Conservation (phyloP, 2,797 vertebrate species). For the Anabas testudineus region DNA sequence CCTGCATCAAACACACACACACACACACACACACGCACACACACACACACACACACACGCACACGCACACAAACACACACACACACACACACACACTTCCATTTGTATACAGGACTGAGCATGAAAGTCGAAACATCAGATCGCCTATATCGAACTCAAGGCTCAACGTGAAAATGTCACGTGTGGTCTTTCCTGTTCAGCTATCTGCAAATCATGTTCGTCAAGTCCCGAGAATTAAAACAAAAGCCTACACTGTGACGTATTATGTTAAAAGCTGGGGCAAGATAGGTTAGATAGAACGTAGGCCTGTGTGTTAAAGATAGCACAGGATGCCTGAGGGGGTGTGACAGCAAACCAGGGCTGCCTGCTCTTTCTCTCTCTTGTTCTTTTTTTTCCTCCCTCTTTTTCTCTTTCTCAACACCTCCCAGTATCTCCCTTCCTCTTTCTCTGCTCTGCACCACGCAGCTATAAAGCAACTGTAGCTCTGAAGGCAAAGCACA, state of each 20-base stretch:
- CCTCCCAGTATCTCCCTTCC: slow-evolving; percentile 51
- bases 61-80: slow-evolving; percentile 5
- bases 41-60: too few species aligned
- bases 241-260: slow-evolving; percentile 54
- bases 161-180: slow-evolving; percentile 14
- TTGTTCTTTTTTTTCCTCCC: slow-evolving; percentile 21
- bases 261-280: slow-evolving; percentile 64
- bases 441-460: slow-evolving; percentile 63
- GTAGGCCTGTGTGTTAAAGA: slow-evolving; percentile 79
- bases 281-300: slow-evolving; percentile 74
- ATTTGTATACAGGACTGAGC: slow-evolving; percentile 18
- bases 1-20: slow-evolving; percentile 15
- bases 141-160: background rate
- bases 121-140: slow-evolving; percentile 31
- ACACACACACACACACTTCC: background rate
- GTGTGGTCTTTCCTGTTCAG: slow-evolving; percentile 14
- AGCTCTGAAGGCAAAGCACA: slow-evolving; percentile 58
- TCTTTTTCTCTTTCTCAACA: slow-evolving; percentile 58
- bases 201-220: slow-evolving; percentile 34
- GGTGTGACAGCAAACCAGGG: slow-evolving; percentile 74
- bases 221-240: slow-evolving; percentile 43
- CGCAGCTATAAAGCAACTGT: slow-evolving; percentile 65
- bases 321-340: slow-evolving; percentile 76
- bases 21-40: slow-evolving; percentile 1
- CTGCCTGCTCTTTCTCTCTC: slow-evolving; percentile 64